Percentiles rank a stretch among this genome's conserved stretches.
Conservation (phyloP, 2,888 invertebrate species). For the Phalera bucephala region DNA sequence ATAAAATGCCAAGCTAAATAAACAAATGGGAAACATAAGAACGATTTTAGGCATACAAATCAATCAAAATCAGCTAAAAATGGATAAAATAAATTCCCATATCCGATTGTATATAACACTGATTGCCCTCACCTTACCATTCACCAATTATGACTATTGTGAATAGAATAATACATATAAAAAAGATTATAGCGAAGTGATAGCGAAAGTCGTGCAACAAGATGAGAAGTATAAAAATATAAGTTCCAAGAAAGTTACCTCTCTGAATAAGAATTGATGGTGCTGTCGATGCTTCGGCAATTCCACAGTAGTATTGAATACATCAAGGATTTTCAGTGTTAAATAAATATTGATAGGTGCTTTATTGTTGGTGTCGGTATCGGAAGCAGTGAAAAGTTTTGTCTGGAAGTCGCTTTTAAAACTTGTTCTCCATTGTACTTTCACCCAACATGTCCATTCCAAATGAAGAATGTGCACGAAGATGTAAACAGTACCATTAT, state of each 20-base stretch:
- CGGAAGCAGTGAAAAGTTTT: no score
- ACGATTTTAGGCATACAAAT: slow-evolving; percentile 3
- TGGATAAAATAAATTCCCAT: slow-evolving; percentile 3
- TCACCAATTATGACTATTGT: slow-evolving; percentile 21
- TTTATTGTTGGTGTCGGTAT: no score
- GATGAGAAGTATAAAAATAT: slow-evolving; percentile 13
- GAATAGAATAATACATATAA: slow-evolving; percentile 1
- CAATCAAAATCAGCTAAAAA: slow-evolving; percentile 3
- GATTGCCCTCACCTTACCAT: slow-evolving; percentile 34
- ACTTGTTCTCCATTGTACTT: no score
- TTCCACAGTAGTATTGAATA: neutral
- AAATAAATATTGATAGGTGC: neutral
- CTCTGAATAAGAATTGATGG: neutral
- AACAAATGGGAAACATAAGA: slow-evolving; percentile 1
- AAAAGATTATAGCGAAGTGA: slow-evolving; percentile 17
- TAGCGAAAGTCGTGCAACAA: slow-evolving; percentile 36
- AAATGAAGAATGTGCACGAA: no score
- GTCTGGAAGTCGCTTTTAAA: no score
- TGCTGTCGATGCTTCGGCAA: neutral
- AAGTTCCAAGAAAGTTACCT: slow-evolving; percentile 1
- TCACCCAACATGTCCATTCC: no score
- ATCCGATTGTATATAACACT: slow-evolving; percentile 20
- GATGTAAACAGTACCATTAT: no score
- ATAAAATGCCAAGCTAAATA: slow-evolving; percentile 16
- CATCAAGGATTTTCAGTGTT: neutral